Conservation (phyloP, 2,113 vertebrate species). For the Acanthisitta chloris region DNA sequence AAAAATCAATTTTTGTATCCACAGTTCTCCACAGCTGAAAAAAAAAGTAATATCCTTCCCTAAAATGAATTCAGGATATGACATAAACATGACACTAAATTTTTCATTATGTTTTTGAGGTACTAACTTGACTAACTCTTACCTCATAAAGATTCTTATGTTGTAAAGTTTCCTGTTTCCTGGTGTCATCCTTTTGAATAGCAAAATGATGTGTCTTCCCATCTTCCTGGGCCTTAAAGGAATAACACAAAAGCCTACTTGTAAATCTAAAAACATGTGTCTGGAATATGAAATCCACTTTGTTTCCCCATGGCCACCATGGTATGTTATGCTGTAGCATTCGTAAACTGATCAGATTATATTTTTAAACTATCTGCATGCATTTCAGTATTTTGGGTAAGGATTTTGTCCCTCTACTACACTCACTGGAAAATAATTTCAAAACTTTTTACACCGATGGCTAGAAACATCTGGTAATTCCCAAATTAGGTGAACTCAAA, state of each 20-base stretch:
- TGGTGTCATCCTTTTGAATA: background rate
- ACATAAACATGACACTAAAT: background rate
- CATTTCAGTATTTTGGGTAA: background rate
- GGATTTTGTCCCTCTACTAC: background rate
- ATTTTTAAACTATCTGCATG: background rate
- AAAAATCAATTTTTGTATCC: background rate
- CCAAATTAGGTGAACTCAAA: background rate
- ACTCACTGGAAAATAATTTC: background rate
- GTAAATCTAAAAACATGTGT: background rate
- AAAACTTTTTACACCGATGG: background rate
- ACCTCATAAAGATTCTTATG: background rate
- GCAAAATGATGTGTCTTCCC: background rate
- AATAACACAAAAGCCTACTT: background rate
- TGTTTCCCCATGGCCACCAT: background rate
- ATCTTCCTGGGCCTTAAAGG: background rate
- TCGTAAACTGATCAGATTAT: background rate
- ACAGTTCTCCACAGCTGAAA: background rate
- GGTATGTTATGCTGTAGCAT: background rate
- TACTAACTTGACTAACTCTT: background rate
- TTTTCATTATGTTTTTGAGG: background rate
- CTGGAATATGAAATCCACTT: background rate
- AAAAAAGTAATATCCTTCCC: background rate
- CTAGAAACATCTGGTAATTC: background rate
- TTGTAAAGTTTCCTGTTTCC: background rate
- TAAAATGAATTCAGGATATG: background rate